Evolutionary conservation across 2,888 invertebrate genomes (phyloP).

Genomic region (Bombyx huttoni): DNA sequence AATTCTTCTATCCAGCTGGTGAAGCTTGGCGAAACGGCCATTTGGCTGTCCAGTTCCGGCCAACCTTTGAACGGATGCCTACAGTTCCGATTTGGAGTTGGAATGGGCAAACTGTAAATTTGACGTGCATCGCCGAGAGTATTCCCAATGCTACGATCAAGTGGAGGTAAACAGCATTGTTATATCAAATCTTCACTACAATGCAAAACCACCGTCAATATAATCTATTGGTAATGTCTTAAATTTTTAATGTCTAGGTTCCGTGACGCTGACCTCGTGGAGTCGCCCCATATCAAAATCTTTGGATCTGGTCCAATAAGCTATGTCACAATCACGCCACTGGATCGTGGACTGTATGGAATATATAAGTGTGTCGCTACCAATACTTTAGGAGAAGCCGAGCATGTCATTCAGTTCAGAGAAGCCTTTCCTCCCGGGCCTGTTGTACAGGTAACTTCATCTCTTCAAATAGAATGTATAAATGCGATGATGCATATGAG

Average conservation of each 20-base stretch:
- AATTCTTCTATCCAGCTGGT: constrained; percentile 58
- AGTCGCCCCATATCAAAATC: constrained; percentile 73
- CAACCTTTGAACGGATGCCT: constrained; percentile 81
- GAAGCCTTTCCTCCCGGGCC: constrained; percentile 81
- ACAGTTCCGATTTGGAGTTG: constrained; percentile 86
- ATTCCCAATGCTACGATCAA: constrained; percentile 93
- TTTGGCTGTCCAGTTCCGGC: constrained; percentile 85
- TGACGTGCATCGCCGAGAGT: constrained; percentile 89
- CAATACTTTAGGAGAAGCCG: constrained; percentile 80
- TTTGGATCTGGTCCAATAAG: constrained; percentile 81
- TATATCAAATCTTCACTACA: neutral
- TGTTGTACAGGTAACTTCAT: constrained; percentile 61
- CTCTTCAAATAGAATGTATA: neutral
- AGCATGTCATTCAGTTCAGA: constrained; percentile 78
- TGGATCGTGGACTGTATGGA: constrained; percentile 77
- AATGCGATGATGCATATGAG: neutral
- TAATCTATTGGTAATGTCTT: neutral
- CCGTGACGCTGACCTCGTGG: constrained; percentile 67
- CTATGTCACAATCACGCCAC: constrained; percentile 78
- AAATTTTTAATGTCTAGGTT: constrained; percentile 25
- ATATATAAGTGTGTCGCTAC: constrained; percentile 86
- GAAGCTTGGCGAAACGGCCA: constrained; percentile 84
- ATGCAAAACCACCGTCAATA: neutral
- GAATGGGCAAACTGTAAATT: constrained; percentile 84
- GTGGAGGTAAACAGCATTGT: constrained; percentile 75